Evolutionary conservation across 64 coral and sea anemone genomes (phyloP).

Genomic region (Acropora yongei): DNA sequence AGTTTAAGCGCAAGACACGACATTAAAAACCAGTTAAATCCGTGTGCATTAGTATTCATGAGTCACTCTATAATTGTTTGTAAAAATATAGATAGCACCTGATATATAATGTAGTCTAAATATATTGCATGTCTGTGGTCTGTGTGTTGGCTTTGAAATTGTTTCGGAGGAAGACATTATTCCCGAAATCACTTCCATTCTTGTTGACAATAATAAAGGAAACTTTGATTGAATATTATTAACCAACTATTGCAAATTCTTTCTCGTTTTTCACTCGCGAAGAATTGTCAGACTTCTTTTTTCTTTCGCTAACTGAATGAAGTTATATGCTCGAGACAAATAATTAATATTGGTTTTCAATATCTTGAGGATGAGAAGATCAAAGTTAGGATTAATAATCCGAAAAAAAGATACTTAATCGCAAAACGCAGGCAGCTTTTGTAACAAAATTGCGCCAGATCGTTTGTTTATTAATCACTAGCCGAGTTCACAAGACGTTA

Average conservation of each 20-base stretch:
- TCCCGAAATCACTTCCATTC: conserved; percentile 45
- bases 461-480: no score
- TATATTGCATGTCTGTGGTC: conserved; percentile 10
- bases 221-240: not conserved
- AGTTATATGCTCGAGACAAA: no score
- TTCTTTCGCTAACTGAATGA: no score
- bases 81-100: not conserved
- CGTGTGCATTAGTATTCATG: not conserved
- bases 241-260: no score
- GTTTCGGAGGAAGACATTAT: not conserved
- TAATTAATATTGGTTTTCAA: no score
- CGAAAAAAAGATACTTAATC: not conserved
- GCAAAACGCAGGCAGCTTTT: not conserved
- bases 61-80: not conserved
- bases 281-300: no score
- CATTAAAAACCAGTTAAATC: not conserved
- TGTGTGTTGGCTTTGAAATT: conserved; percentile 16
- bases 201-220: not conserved
- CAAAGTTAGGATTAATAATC: no score
- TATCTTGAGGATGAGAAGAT: no score
- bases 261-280: no score
- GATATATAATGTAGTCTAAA: not conserved
- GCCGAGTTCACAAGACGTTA: no score
- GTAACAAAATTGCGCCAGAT: not conserved
- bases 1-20: no score